phyloP scores from a whole-genome alignment of 2,113 vertebrate genomes.

The Thalassoma bifasciatum region DNA sequence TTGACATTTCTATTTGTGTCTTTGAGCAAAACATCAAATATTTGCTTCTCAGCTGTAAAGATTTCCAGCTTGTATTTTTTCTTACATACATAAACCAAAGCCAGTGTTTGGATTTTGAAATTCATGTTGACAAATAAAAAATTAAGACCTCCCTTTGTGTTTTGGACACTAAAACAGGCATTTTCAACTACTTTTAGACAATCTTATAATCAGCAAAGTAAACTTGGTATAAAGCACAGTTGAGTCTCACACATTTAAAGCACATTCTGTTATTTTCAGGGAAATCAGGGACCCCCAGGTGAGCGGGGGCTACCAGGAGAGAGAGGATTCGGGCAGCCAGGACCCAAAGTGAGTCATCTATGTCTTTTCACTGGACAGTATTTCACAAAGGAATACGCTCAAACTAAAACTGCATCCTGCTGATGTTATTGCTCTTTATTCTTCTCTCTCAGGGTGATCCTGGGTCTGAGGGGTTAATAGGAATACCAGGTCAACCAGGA shows the following conservation, averaged over 20 bases:
- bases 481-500: conserved; percentile 75
- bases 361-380: background rate
- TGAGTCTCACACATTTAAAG: background rate
- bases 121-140: no score
- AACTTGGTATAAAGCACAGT: no score
- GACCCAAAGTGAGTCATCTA: conserved; percentile 77
- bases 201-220: no score
- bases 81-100: no score
- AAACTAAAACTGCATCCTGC: background rate
- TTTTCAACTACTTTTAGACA: no score
- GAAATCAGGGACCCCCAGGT: conserved; percentile 77
- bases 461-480: conserved; percentile 71
- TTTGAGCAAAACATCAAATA: no score
- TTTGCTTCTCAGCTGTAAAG: no score
- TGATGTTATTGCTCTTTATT: background rate
- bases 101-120: no score
- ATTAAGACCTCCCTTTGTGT: no score
- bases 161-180: no score
- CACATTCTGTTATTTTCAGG: conserved; percentile 62
- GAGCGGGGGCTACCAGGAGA: conserved; percentile 75
- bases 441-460: conserved; percentile 75
- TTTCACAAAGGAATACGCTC: no score
- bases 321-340: conserved; percentile 77
- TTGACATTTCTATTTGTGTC: background rate
- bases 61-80: no score